Conservation (phyloP, 1,140 invertebrate species). For the Phthorimaea operculella region DNA sequence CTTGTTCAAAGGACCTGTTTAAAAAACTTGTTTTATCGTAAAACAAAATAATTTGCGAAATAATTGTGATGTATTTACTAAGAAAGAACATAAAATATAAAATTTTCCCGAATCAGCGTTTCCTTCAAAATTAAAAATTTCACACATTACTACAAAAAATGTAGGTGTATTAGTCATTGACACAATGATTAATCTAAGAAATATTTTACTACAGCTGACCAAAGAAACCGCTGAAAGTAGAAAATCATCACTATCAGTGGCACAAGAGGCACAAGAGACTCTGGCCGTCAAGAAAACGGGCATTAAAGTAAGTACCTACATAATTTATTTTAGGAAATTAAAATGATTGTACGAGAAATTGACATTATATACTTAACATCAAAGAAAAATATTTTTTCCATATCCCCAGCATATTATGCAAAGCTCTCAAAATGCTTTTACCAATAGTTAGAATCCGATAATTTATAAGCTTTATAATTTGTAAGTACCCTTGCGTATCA, state of each 20-base stretch:
- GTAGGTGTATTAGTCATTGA: no score
- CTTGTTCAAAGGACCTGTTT: no score
- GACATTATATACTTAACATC: not conserved
- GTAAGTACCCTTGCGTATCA: no score
- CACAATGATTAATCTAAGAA: not conserved
- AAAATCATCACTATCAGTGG: constrained; percentile 52
- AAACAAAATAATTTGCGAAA: no score
- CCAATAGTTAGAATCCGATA: not conserved
- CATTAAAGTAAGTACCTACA: constrained; percentile 54
- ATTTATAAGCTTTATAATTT: no score
- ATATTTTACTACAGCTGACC: constrained; percentile 35
- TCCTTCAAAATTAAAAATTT: no score
- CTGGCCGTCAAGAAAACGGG: constrained; percentile 44
- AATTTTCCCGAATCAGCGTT: no score
- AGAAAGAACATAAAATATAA: no score
- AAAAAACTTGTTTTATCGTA: no score
- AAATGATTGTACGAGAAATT: not conserved
- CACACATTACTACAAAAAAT: no score
- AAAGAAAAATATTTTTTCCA: not conserved
- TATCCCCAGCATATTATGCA: not conserved
- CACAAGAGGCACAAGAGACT: constrained; percentile 50
- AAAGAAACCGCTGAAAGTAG: constrained; percentile 60
- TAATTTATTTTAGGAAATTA: not conserved
- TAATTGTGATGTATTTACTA: no score
- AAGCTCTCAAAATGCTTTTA: not conserved